Conservation (phyloP, 2,888 invertebrate species). For the Cristatella mucedo region DNA sequence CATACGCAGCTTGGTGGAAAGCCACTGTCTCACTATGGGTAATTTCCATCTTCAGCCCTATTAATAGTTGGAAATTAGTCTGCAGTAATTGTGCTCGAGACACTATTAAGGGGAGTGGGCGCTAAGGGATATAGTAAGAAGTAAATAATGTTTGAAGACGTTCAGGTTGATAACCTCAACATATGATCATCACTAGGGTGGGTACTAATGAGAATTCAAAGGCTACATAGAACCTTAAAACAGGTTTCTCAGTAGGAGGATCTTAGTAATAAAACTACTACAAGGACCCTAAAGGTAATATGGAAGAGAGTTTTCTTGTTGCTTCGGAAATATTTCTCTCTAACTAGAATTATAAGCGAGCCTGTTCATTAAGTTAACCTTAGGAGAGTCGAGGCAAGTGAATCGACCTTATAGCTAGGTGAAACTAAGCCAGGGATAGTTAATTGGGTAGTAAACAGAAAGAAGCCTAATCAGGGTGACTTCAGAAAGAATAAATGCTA, state of each 20-base stretch:
- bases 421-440: not conserved
- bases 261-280: constrained; percentile 45
- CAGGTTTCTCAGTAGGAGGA: constrained; percentile 42
- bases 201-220: constrained; percentile 55
- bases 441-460: constrained; percentile 5
- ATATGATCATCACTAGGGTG: constrained; percentile 51
- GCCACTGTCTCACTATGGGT: too few relatives aligned
- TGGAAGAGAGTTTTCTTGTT: constrained; percentile 39
- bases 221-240: constrained; percentile 54
- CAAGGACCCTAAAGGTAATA: constrained; percentile 8
- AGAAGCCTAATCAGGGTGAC: constrained; percentile 40
- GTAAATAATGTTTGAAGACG: constrained; percentile 52
- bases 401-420: not conserved
- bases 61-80: not conserved
- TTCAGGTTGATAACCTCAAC: constrained; percentile 53
- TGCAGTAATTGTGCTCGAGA: constrained; percentile 11
- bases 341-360: constrained; percentile 46
- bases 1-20: too few relatives aligned
- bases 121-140: constrained; percentile 56
- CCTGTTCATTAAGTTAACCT: constrained; percentile 47
- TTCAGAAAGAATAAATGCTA: constrained; percentile 42
- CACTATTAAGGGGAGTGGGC: constrained; percentile 49
- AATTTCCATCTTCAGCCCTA: not conserved
- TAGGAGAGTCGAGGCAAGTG: constrained; percentile 14
- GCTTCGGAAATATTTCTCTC: constrained; percentile 41